phyloP scores from a whole-genome alignment of 1,140 invertebrate genomes.

The Argopecten irradians region DNA sequence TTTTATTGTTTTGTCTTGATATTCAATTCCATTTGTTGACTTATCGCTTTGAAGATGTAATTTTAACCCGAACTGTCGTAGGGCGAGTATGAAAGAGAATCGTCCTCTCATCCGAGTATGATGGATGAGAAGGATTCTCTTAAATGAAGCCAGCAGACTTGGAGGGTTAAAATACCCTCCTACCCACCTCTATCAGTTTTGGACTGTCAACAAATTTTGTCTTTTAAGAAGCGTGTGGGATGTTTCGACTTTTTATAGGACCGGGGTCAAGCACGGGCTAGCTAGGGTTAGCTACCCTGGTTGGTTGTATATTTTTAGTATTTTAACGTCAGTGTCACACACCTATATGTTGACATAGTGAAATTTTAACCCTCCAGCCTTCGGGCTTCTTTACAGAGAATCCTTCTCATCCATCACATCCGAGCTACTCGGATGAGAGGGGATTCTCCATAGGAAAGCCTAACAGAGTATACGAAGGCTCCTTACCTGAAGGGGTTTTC shows the following conservation, averaged over 20 bases:
- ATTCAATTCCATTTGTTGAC: neutral
- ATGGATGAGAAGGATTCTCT: slow-evolving; percentile 21
- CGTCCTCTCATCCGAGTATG: neutral
- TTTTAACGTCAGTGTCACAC: neutral
- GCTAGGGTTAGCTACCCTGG: too few species aligned
- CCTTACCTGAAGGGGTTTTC: too few species aligned
- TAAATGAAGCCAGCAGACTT: neutral
- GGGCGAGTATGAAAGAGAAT: slow-evolving; percentile 3
- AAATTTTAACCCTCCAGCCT: neutral
- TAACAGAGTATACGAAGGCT: too few species aligned
- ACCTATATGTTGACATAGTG: neutral
- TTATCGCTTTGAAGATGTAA: neutral
- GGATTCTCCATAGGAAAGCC: too few species aligned
- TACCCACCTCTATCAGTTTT: neutral
- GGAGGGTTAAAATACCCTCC: neutral
- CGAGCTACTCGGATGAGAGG: neutral
- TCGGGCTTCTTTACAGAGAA: neutral
- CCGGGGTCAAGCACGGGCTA: neutral
- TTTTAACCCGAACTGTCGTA: neutral
- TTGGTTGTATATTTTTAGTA: too few species aligned
- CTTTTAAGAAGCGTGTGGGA: neutral
- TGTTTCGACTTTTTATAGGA: neutral
- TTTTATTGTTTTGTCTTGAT: neutral
- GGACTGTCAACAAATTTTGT: neutral
- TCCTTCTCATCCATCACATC: too few species aligned